phyloP scores from a whole-genome alignment of 2,113 vertebrate genomes.

The Setophaga kirtlandii region DNA sequence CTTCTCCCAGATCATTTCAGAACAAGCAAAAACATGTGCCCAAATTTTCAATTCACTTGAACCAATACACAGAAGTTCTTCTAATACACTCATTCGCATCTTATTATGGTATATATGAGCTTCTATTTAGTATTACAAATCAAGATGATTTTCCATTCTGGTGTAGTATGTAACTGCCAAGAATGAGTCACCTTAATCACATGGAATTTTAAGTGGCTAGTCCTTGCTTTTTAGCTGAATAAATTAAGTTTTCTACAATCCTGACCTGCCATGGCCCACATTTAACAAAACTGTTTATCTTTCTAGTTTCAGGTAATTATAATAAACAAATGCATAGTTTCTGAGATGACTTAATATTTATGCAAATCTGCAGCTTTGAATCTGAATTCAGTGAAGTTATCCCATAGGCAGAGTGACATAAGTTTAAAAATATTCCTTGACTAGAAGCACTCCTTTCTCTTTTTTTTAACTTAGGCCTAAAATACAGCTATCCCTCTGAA shows the following conservation, averaged over 20 bases:
- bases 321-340: background rate
- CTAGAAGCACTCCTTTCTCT: background rate
- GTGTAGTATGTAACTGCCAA: background rate
- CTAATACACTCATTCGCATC: background rate
- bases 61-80: background rate
- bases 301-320: background rate
- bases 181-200: slow-evolving; percentile 11
- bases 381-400: background rate
- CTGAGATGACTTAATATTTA: background rate
- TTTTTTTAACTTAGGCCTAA: background rate
- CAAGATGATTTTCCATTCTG: background rate
- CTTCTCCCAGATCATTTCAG: background rate
- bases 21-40: background rate
- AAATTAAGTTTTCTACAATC: background rate
- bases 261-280: background rate
- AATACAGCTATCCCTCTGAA: background rate
- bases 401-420: background rate
- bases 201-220: background rate
- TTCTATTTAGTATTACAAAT: background rate
- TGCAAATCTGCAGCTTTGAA: background rate
- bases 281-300: background rate
- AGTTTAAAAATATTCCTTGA: background rate
- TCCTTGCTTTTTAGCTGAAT: slow-evolving; percentile 3
- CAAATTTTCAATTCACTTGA: background rate
- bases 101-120: background rate